Evolutionary conservation across 2,113 vertebrate species (phyloP).

Genomic region (Sinocyclocheilus grahami): DNA sequence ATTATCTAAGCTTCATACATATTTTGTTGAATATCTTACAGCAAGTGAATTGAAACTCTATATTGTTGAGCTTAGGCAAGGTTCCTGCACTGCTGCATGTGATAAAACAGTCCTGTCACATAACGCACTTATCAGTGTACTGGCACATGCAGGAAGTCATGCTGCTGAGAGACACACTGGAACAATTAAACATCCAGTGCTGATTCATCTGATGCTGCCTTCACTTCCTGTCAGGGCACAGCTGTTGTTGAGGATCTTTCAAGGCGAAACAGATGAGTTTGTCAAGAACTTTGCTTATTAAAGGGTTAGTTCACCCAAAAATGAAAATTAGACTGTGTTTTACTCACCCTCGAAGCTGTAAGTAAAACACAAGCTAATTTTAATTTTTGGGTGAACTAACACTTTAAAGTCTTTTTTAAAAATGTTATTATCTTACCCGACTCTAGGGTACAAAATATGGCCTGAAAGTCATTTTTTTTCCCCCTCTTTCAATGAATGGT

Average conservation of each 20-base stretch:
- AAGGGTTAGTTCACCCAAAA: too few species aligned
- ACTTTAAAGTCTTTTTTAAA: background rate
- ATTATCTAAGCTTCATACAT: too few species aligned
- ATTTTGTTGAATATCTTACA: background rate
- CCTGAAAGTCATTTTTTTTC: background rate
- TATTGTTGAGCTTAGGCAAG: background rate
- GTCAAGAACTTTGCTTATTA: background rate
- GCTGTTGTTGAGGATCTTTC: background rate
- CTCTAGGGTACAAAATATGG: background rate
- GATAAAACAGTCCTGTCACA: conserved; percentile 14
- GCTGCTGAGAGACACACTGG: background rate
- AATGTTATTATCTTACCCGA: background rate
- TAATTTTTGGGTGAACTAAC: too few species aligned
- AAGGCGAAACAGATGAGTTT: background rate
- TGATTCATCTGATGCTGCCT: background rate
- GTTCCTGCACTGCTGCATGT: background rate
- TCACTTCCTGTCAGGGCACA: conserved; percentile 13
- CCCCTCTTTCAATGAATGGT: background rate
- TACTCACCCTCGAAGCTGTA: too few species aligned
- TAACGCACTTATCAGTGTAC: conserved; percentile 4
- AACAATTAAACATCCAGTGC: background rate
- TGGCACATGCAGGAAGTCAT: conserved; percentile 34
- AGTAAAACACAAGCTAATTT: too few species aligned
- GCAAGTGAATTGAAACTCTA: background rate
- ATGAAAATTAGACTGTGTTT: too few species aligned